phyloP scores from a whole-genome alignment of 2,113 vertebrate genomes.

The Poicephalus meyeri region DNA sequence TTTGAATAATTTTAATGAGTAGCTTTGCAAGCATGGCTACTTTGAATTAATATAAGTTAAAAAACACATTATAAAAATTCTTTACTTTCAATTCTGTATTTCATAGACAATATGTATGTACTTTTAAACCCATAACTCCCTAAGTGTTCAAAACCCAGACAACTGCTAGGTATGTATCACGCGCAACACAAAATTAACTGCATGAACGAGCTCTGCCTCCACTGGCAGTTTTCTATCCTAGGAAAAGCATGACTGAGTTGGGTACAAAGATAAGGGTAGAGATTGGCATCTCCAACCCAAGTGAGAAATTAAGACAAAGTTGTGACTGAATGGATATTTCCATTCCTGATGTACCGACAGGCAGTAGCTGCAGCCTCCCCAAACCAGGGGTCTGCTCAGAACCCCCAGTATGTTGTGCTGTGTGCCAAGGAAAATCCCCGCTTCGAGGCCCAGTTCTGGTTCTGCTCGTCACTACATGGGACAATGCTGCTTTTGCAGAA shows the following conservation, averaged over 20 bases:
- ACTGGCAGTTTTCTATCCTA: not conserved
- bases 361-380: not conserved
- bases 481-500: not conserved
- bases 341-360: accelerated
- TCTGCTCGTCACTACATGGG: not conserved
- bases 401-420: not conserved
- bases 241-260: not conserved
- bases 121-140: not conserved
- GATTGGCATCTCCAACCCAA: not conserved
- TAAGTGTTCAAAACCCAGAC: not conserved
- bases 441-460: not conserved
- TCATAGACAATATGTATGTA: not conserved
- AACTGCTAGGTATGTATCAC: too few species aligned
- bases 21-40: not conserved
- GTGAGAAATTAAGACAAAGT: not conserved
- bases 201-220: accelerated
- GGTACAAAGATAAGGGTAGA: not conserved
- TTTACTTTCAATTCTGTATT: not conserved
- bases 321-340: not conserved
- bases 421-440: not conserved
- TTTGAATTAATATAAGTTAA: not conserved
- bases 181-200: not conserved
- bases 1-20: not conserved
- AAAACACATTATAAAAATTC: not conserved
- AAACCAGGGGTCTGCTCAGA: not conserved